Evolutionary conservation across 2,888 invertebrate species (phyloP).

Genomic region (Orthosia incerta): DNA sequence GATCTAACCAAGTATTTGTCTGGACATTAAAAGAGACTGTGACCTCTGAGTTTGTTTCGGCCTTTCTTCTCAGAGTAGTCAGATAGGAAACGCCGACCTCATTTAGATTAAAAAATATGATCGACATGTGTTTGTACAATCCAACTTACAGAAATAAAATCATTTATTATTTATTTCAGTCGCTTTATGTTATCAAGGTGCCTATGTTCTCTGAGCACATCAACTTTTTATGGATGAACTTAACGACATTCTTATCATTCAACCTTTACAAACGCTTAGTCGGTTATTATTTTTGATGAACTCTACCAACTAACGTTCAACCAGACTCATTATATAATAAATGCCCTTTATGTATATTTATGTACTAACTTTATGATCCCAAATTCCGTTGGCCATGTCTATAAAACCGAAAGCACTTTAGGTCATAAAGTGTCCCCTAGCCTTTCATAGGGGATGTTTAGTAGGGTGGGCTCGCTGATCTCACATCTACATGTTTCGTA

Average conservation of each 20-base stretch:
- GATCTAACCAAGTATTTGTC: too few species aligned
- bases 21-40: too few species aligned
- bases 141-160: too few species aligned
- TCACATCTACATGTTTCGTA: conserved; percentile 51
- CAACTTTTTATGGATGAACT: not conserved
- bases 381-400: conserved; percentile 54
- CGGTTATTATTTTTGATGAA: not conserved
- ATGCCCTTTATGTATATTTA: conserved; percentile 51
- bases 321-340: conserved; percentile 22
- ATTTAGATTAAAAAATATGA: too few species aligned
- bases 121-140: too few species aligned
- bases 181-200: too few species aligned
- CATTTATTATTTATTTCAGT: too few species aligned
- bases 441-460: conserved; percentile 55
- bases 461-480: conserved; percentile 44
- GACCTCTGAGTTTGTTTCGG: too few species aligned
- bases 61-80: too few species aligned
- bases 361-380: conserved; percentile 48
- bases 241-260: not conserved
- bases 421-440: conserved; percentile 61
- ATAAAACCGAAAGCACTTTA: conserved; percentile 62
- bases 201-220: not conserved
- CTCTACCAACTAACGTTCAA: not conserved
- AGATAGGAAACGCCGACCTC: too few species aligned
- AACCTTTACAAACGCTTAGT: not conserved